Percentiles rank a stretch among this genome's conserved stretches.
Conservation (phyloP, 2,113 vertebrate species). For the Cynopterus brachyotis region DNA sequence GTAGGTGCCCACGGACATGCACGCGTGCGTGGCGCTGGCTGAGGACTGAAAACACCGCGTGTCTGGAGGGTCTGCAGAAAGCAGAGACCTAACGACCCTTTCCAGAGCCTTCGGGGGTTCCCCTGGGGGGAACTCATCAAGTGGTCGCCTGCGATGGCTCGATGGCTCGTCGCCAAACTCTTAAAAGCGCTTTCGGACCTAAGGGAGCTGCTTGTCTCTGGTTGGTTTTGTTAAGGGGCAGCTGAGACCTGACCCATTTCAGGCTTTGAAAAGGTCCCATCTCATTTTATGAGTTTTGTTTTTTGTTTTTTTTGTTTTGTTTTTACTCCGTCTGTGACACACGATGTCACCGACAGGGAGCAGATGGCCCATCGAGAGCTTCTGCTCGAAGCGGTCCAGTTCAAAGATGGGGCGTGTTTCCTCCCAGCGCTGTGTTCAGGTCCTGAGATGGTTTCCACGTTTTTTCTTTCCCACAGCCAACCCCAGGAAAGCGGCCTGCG, state of each 20-base stretch:
- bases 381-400: constrained; percentile 62
- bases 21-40: not conserved
- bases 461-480: constrained; percentile 82
- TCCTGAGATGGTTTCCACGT: constrained; percentile 74
- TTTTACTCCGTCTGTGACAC: constrained; percentile 56
- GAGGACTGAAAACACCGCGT: constrained; percentile 30
- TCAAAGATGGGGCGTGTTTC: constrained; percentile 57
- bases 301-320: no score
- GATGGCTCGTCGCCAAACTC: constrained; percentile 66
- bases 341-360: constrained; percentile 64
- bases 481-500: constrained; percentile 71
- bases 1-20: no score
- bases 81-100: constrained; percentile 54
- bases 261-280: constrained; percentile 30
- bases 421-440: constrained; percentile 58
- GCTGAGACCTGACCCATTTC: constrained; percentile 68
- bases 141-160: constrained; percentile 47
- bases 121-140: constrained; percentile 65
- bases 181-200: constrained; percentile 78
- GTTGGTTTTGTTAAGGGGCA: constrained; percentile 76
- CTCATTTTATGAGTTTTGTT: constrained; percentile 34
- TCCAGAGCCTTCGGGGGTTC: constrained; percentile 43
- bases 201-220: constrained; percentile 75
- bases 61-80: constrained; percentile 52
- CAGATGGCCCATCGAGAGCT: constrained; percentile 52